Conservation (phyloP, 2,888 invertebrate genomes). For the Amiota communis region DNA sequence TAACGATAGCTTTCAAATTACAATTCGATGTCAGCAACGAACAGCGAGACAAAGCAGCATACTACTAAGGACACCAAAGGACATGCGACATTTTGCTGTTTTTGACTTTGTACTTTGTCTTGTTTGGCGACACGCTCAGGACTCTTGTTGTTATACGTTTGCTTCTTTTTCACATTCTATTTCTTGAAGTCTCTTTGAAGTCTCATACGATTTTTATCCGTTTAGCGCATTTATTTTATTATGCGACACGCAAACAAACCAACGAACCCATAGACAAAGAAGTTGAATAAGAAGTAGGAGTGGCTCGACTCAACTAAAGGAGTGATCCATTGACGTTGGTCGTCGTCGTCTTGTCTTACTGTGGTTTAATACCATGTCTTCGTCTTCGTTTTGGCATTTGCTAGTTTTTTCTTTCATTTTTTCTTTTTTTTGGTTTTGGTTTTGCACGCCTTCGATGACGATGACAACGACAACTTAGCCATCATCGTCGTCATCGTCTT, state of each 20-base stretch:
- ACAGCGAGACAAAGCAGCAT: background rate
- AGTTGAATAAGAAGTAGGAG: background rate
- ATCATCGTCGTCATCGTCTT: background rate
- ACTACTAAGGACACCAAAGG: background rate
- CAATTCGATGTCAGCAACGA: slow-evolving; percentile 7
- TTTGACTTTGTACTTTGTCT: slow-evolving; percentile 16
- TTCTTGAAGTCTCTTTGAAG: background rate
- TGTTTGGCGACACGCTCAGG: slow-evolving; percentile 11
- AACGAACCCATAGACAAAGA: background rate
- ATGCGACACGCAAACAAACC: background rate
- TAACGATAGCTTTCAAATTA: slow-evolving; percentile 14
- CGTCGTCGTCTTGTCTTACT: background rate
- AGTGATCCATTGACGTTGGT: slow-evolving; percentile 1
- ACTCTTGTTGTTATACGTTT: background rate
- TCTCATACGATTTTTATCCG: slow-evolving; percentile 14
- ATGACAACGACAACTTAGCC: background rate
- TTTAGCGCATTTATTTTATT: slow-evolving; percentile 14
- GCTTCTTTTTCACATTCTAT: background rate
- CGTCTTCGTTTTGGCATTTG: slow-evolving; percentile 8
- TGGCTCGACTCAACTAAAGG: background rate
- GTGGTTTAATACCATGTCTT: slow-evolving; percentile 5
- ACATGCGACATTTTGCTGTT: slow-evolving; percentile 1
- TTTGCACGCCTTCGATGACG: background rate
- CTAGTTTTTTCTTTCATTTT: background rate
- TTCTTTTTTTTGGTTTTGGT: no score